phyloP scores from a whole-genome alignment of 2,797 vertebrate genomes.

The Coreius guichenoti region DNA sequence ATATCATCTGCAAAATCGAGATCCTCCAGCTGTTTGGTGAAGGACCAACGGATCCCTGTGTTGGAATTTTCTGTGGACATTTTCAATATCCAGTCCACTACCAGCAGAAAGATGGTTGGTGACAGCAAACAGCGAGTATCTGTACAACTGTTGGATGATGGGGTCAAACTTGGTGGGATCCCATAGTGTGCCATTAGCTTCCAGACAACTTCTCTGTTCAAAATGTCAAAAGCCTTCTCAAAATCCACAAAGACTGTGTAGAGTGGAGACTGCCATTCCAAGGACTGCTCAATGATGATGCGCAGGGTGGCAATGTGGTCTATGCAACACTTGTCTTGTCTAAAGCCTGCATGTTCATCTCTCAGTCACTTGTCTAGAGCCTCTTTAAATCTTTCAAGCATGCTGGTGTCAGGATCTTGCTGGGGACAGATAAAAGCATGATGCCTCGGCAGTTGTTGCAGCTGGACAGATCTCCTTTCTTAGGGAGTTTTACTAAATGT shows the following conservation, averaged over 20 bases:
- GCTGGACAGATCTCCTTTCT: background rate
- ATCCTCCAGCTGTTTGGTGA: slow-evolving; percentile 4
- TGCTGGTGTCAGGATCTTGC: background rate
- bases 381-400: background rate
- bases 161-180: background rate
- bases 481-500: background rate
- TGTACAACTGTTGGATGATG: background rate
- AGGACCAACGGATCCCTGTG: background rate
- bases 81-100: background rate
- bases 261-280: background rate
- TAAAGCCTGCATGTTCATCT: background rate
- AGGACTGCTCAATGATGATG: background rate
- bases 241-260: background rate
- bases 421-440: background rate
- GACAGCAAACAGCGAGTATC: background rate
- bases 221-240: background rate
- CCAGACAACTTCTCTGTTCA: background rate
- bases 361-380: background rate
- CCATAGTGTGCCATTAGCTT: background rate
- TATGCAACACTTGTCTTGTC: background rate
- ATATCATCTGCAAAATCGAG: background rate
- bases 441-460: background rate
- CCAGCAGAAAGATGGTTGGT: background rate
- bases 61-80: background rate
- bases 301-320: background rate